Base-by-base conservation (phyloP, 2,888 invertebrate species). In the Leptinotarsa haldemani region DNA sequence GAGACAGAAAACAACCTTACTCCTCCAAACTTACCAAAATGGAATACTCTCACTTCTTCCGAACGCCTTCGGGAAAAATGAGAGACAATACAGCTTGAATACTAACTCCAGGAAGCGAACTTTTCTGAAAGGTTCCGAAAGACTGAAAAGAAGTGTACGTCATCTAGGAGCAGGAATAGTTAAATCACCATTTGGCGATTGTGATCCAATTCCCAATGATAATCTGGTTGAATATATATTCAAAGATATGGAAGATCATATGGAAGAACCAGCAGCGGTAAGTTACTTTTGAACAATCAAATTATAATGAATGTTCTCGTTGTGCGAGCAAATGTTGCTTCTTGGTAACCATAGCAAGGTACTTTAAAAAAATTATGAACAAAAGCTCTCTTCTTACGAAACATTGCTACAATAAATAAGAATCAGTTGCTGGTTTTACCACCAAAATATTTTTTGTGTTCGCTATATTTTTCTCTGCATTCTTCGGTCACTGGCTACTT, bases 231-330 rank as follows among this genome's bases (percentile, higher is more conserved):
- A 93, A 52, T 89, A 89, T 85, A 86, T 93, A 71, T 93, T 91
- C 87, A 87, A 88, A 76, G 89, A 91, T 79, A 80, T 88, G 46
- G 90, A 90, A 64, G 83, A 89, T 74, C 91, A 90, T 90, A 86
- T 89, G 13, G 87, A 89, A 22, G 90, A 92, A 79, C 90, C 92
- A 40, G 91, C 91, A 73, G 88, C 92, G 88, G 93, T 93, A 88
- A 91, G 92, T 90, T 61, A 16, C 13, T 56, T 15, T 3, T 20
- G 0, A 2, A 2, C 7, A 20, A 16, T 15, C 50, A 50, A 50
- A 50, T n/a, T 50, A 50, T 16, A 16, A 16, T 50, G 50, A 40
- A 40, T 9, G 2, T 9, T 40, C 40, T 40, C 40, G 9, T 12
- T 40, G 40, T 9, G 9, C 9, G 30, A 40, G 30, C 30, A 40